Evolutionary conservation across 2,797 vertebrate genomes (phyloP).

Genomic region (Selene dorsalis): DNA sequence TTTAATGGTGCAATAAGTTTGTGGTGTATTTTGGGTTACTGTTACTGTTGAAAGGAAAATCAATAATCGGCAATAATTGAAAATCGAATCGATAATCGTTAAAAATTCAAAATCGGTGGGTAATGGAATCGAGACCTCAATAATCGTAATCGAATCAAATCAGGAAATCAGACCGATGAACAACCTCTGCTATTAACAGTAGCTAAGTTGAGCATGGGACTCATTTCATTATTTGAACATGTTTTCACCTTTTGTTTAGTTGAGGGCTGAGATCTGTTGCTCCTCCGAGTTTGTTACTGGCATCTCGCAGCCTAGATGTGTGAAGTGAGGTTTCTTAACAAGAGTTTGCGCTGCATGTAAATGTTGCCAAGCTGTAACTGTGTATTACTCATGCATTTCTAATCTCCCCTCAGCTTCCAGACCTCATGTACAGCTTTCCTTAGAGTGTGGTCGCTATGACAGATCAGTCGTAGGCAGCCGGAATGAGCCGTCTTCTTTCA

Average conservation of each 20-base stretch:
- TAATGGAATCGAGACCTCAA: no score
- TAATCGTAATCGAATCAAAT: no score
- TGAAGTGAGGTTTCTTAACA: background rate
- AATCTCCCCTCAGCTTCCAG: constrained; percentile 39
- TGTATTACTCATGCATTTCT: constrained; percentile 49
- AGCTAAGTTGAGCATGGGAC: background rate
- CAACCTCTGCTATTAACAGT: no score
- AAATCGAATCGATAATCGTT: no score
- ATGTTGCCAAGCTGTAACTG: background rate
- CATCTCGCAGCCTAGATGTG: constrained; percentile 6
- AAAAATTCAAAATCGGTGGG: no score
- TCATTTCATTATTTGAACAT: background rate
- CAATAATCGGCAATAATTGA: no score
- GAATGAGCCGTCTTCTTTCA: constrained; percentile 29
- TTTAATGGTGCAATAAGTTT: no score
- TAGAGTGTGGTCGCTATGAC: constrained; percentile 21
- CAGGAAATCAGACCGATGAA: no score
- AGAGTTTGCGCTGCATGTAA: constrained; percentile 16
- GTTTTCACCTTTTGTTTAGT: constrained; percentile 6
- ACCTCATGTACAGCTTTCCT: constrained; percentile 29
- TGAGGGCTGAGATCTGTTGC: background rate
- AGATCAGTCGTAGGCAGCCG: constrained; percentile 38
- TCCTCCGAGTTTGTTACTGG: background rate
- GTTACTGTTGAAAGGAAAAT: no score
- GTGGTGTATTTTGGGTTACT: no score